Evolutionary conservation across 2,888 invertebrate genomes (phyloP).

Genomic region (Tineola bisselliella): DNA sequence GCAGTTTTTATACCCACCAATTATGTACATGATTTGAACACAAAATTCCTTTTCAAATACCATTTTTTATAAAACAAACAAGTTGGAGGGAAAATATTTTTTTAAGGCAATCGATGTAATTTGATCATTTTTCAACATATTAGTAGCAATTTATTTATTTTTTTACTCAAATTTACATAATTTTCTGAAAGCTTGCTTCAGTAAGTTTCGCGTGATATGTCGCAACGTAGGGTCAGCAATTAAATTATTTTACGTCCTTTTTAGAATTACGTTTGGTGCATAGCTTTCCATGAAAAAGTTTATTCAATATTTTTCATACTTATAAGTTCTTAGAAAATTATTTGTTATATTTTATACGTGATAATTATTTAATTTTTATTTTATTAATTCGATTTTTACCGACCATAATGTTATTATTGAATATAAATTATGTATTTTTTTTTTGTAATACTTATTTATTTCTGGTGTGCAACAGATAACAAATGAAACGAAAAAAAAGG

Average conservation of each 20-base stretch:
- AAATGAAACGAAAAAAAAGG: too few relatives aligned
- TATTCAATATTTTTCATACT: too few relatives aligned
- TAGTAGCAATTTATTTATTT: neutral
- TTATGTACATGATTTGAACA: constrained; percentile 25
- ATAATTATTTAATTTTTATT: too few relatives aligned
- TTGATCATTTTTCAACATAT: constrained; percentile 1
- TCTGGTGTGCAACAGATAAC: too few relatives aligned
- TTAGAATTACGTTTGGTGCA: neutral
- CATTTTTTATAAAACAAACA: neutral
- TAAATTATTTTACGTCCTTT: neutral
- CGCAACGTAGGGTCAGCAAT: neutral
- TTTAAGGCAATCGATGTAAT: neutral
- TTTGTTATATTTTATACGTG: too few relatives aligned
- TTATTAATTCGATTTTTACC: too few relatives aligned
- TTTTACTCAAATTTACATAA: constrained; percentile 25
- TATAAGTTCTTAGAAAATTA: too few relatives aligned
- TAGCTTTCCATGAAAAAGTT: neutral
- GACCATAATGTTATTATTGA: too few relatives aligned
- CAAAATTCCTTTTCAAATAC: constrained; percentile 14
- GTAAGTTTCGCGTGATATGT: constrained; percentile 22
- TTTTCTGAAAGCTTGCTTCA: constrained; percentile 21
- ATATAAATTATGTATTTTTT: too few relatives aligned
- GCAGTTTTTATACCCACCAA: constrained; percentile 31
- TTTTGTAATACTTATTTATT: too few relatives aligned
- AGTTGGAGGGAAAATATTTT: neutral